phyloP scores from a whole-genome alignment of 2,797 vertebrate genomes.

The Selene dorsalis region DNA sequence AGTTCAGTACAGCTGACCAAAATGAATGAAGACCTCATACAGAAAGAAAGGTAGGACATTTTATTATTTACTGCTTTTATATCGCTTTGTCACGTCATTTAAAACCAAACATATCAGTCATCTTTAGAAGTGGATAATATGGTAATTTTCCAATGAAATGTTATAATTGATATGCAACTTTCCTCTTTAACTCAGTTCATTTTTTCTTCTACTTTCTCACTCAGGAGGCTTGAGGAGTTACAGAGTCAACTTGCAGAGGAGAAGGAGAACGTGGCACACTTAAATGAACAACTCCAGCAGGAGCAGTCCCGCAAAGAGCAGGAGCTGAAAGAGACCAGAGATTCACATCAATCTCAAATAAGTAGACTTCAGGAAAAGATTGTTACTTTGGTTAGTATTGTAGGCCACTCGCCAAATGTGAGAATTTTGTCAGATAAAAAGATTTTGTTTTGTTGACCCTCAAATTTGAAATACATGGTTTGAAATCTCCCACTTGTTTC shows the following conservation, averaged over 20 bases:
- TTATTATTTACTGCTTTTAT: neutral
- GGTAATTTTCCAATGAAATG: neutral
- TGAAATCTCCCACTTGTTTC: neutral
- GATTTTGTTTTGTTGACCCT: neutral
- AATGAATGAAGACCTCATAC: constrained; percentile 92
- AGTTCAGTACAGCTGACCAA: constrained; percentile 92
- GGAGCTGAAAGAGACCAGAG: constrained; percentile 81
- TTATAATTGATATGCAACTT: neutral
- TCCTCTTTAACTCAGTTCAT: neutral
- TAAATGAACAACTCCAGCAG: constrained; percentile 85
- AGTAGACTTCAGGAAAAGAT: constrained; percentile 85
- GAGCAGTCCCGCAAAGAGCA: constrained; percentile 84
- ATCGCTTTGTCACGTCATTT: neutral
- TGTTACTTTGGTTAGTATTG: constrained; percentile 84
- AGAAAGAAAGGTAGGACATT: constrained; percentile 90
- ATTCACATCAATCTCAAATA: constrained; percentile 84
- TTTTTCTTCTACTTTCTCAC: constrained; percentile 17
- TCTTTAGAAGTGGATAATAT: neutral
- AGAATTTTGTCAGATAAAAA: neutral
- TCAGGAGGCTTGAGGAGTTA: constrained; percentile 90
- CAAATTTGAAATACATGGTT: neutral
- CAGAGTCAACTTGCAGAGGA: constrained; percentile 89
- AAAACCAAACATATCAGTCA: neutral
- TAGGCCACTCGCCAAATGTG: neutral
- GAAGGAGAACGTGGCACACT: constrained; percentile 83